Evolutionary conservation across 2,797 vertebrate genomes (phyloP), one percentile per base, ranked within the genome.

Genomic region (Phoeniculus purpureus): DNA sequence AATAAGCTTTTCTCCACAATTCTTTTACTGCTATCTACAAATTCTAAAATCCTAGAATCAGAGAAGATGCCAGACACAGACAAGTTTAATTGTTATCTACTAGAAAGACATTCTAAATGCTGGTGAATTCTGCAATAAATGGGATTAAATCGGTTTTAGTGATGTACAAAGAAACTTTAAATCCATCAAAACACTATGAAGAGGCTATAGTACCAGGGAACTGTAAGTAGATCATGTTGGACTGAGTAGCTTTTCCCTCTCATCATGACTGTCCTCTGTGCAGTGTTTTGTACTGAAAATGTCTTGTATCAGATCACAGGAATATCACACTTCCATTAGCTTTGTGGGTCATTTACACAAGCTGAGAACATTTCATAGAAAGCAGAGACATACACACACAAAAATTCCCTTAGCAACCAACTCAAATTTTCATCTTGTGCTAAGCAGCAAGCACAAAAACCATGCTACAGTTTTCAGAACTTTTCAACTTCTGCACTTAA

Each of bases 1-100:
- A 85, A 94, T 94, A 91, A 72, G 27, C 78, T 87, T 68, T 81
- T 62, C 34, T 43, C 43, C 40, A 60, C 20, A 58, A 62, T 45
- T 79, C 25, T 68, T 76, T 92, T 52, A 47, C 55, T 72, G 68
- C 54, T 40, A 2, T 51, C 31, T 76, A 82, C 48, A 61, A 85
- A 65, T 12, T 85, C 34, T 52, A 40, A 70, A 84, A 80, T 20
- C 4, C 29, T 2, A 3, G 34, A 85, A 81, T 32, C 22, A 60
- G 66, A 83, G 65, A 74, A 58, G n/a, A 70, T 58, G 51, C 29
- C 71, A 65, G 34, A 47, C 12, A 40, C 3, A 25, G 61, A 17
- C 70, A 79, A 75, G 50, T 72, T 68, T 59, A 25, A 40, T 18
- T 50, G 23, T 17, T 64, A 32, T 62, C 66, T 56, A 18, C 52